These are phyloP conservation scores for Holotrichia oblita DNA, from an alignment of 1,140 invertebrate genomes.

Conservation along the genomic window DNA sequence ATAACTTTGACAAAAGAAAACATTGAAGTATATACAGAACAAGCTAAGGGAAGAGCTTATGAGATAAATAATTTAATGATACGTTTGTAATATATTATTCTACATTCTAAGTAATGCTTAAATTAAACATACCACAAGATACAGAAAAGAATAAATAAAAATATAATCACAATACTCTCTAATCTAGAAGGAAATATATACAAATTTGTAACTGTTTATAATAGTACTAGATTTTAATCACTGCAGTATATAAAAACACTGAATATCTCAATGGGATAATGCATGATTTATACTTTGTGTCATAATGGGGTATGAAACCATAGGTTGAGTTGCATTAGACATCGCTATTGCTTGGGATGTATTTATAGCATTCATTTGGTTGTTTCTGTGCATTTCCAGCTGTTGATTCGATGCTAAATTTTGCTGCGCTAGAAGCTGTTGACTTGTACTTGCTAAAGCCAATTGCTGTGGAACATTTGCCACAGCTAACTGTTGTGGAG, in stretches of 20 bases:
- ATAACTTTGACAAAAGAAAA: background rate
- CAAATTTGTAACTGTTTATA: background rate
- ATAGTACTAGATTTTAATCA: background rate
- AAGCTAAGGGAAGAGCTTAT: background rate
- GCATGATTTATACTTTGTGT: constrained; percentile 64
- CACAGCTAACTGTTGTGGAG: constrained; percentile 52
- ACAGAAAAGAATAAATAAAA: constrained; percentile 33
- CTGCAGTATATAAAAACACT: constrained; percentile 12
- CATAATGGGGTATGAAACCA: constrained; percentile 79
- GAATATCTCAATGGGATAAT: constrained; percentile 48
- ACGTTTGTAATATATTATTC: constrained; percentile 33
- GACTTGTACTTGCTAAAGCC: constrained; percentile 53
- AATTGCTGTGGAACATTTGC: constrained; percentile 52
- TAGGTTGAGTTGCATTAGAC: constrained; percentile 67
- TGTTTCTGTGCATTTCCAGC: constrained; percentile 57
- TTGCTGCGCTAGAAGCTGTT: constrained; percentile 55
- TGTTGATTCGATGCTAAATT: constrained; percentile 58
- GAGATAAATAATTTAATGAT: constrained; percentile 29
- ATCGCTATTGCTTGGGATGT: constrained; percentile 64
- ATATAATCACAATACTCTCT: constrained; percentile 39
- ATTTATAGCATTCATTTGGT: constrained; percentile 58
- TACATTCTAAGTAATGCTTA: constrained; percentile 24
- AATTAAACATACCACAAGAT: background rate
- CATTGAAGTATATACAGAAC: background rate
- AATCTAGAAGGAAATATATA: constrained; percentile 17